Conservation (phyloP, 2,888 invertebrate species). For the Nymphalis c-album region DNA sequence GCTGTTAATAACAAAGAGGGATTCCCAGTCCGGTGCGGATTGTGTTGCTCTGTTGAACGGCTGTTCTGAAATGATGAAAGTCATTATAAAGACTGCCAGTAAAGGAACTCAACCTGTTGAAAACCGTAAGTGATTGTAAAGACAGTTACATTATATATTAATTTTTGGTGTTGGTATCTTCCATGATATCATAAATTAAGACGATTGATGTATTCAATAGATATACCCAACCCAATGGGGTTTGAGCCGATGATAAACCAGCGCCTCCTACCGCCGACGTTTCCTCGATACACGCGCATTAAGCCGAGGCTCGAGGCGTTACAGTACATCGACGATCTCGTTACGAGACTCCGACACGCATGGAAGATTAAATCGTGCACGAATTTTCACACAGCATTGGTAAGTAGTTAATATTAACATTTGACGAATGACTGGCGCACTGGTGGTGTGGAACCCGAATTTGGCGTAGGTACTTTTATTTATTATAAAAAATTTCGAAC, state of each 20-base stretch:
- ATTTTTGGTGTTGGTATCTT: too few species aligned
- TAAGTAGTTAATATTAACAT: constrained; percentile 58
- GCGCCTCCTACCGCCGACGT: constrained; percentile 97
- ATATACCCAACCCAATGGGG: constrained; percentile 91
- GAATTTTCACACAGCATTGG: constrained; percentile 91
- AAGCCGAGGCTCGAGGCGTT: constrained; percentile 89
- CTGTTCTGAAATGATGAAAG: constrained; percentile 90
- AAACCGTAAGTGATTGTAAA: constrained; percentile 71
- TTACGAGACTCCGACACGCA: constrained; percentile 89
- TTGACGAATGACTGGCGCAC: too few species aligned
- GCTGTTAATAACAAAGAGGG: constrained; percentile 84
- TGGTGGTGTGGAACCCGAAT: too few species aligned
- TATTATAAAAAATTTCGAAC: too few species aligned
- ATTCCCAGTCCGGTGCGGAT: constrained; percentile 85
- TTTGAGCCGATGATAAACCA: constrained; percentile 98
- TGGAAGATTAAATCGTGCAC: constrained; percentile 90
- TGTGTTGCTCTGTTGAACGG: constrained; percentile 90
- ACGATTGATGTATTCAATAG: constrained; percentile 68
- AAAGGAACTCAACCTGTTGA: constrained; percentile 85
- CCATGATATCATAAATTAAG: too few species aligned
- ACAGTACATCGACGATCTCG: constrained; percentile 89
- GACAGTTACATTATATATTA: too few species aligned
- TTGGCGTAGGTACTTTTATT: too few species aligned
- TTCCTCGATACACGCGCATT: constrained; percentile 97
- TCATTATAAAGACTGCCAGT: constrained; percentile 88